Conservation (phyloP, 2,113 vertebrate species). For the Helogale parvula region DNA sequence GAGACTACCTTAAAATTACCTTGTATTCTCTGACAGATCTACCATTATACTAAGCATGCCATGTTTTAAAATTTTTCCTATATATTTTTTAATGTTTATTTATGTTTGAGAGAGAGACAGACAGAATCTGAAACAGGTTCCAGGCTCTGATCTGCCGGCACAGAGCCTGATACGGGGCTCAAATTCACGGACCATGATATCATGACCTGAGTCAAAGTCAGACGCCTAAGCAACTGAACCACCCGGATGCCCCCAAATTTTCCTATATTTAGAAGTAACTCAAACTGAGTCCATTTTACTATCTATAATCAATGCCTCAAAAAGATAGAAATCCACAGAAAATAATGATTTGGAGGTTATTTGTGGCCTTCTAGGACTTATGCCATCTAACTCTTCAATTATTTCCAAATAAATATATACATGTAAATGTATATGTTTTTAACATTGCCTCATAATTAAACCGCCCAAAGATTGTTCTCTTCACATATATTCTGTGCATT, state of each 20-base stretch:
- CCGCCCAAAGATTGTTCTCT: background rate
- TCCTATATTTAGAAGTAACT: conserved; percentile 27
- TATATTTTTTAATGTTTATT: too few species aligned
- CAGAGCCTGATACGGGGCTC: too few species aligned
- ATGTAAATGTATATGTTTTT: background rate
- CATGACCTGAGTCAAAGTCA: too few species aligned
- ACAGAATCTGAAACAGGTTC: too few species aligned
- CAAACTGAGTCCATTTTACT: background rate
- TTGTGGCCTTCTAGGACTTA: background rate
- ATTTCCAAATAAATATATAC: background rate
- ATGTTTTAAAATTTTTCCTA: background rate
- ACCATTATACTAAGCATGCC: background rate
- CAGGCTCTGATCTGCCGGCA: too few species aligned
- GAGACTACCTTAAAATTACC: background rate
- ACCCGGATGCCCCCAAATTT: too few species aligned
- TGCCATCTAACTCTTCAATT: background rate
- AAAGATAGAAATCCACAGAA: background rate
- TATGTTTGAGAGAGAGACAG: too few species aligned
- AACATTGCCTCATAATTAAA: background rate
- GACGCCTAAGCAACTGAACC: too few species aligned
- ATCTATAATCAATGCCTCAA: background rate
- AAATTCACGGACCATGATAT: too few species aligned
- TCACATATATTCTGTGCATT: background rate
- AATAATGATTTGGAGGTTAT: background rate
- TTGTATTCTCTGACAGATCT: background rate